phyloP scores from a whole-genome alignment of 1,140 invertebrate genomes.

The Euwallacea similis region DNA sequence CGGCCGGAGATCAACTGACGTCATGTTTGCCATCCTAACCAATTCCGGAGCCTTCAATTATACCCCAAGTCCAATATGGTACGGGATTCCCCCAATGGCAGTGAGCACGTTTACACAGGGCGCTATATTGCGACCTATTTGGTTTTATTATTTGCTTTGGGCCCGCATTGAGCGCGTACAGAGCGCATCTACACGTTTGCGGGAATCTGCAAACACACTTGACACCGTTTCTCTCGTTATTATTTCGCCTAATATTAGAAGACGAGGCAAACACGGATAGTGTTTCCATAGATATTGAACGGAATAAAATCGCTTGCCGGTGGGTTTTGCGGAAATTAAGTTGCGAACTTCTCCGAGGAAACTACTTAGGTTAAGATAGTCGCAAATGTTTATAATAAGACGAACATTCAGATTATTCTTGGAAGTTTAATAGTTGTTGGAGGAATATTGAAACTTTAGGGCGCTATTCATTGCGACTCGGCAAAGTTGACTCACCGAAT shows the following conservation, averaged over 20 bases:
- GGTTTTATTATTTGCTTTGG: constrained; percentile 38
- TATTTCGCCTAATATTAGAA: constrained; percentile 32
- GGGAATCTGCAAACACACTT: constrained; percentile 37
- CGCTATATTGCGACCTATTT: constrained; percentile 39
- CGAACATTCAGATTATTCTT: neutral
- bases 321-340: constrained; percentile 28
- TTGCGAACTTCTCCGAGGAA: neutral
- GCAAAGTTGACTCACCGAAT: too few species aligned
- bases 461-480: too few species aligned
- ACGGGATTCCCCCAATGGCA: constrained; percentile 21
- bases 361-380: constrained; percentile 2
- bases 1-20: constrained; percentile 26
- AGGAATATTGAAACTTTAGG: neutral
- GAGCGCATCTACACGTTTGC: constrained; percentile 27
- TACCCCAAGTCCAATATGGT: constrained; percentile 29
- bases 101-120: constrained; percentile 28
- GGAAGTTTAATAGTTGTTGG: neutral
- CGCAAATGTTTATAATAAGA: neutral
- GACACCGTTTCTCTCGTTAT: constrained; percentile 40
- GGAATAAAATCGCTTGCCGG: constrained; percentile 17
- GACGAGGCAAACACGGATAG: constrained; percentile 13
- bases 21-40: constrained; percentile 30
- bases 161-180: constrained; percentile 30
- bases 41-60: constrained; percentile 36
- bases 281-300: constrained; percentile 28